Evolutionary conservation across 2,797 vertebrate genomes (phyloP), one percentile per base, ranked within the genome.

Genomic region (Periophthalmus magnuspinnatus): DNA sequence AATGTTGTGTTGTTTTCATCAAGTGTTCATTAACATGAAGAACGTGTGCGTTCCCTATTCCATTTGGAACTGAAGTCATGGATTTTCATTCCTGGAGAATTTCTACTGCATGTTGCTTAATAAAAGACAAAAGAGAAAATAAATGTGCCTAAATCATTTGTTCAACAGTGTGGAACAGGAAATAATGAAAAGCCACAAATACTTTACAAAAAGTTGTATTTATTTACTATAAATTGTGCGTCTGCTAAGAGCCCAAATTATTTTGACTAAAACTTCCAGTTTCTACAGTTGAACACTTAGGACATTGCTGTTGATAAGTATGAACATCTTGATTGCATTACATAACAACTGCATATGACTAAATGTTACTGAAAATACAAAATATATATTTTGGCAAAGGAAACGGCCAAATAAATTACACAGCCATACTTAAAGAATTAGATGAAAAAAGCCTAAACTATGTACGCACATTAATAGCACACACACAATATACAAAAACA

Each of bases 151-250:
- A 28, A 2, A 41, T 58, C 17, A 34, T 36, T 34, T 65, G 28
- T 38, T 71, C 56, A 57, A 48, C 21, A 68, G 57, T 22, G 32
- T 34, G 45, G 13, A 77, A 77, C 57, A 59, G 71, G 55, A 69
- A 76, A 45, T 38, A 67, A 69, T 1, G 75, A 61, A 32, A 63
- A 2, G 3, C 47, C 22, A 62, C 62, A 61, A n/a, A 69, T 77
- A 45, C 60, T 79, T 64, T 90, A 88, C 73, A 91, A 91, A 90
- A 92, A 81, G 78, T 54, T 65, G 75, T 75, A 62, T 90, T 88
- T 86, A 86, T 88, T 90, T 85, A 79, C 74, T 88, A 89, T 68
- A 90, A 91, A 92, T 86, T 90, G 82, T 88, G 77, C 71, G 50
- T 86, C 65, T 81, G 74, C 70, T 2, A 77, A 54, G 36, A 52